phyloP scores from a whole-genome alignment of 2,113 vertebrate genomes.

The Dipodomys spectabilis region DNA sequence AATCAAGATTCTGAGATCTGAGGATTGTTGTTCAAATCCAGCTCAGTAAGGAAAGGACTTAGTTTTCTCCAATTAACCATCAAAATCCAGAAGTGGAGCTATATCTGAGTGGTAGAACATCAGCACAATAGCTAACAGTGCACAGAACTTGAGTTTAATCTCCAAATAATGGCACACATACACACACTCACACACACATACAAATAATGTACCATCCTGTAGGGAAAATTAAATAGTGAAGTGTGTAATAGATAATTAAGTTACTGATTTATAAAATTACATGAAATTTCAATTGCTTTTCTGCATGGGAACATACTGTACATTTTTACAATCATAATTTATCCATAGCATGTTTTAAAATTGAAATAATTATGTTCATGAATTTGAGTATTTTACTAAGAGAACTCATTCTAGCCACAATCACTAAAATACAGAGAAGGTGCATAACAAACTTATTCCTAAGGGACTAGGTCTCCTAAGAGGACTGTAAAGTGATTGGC shows the following conservation, averaged over 20 bases:
- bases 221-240: not conserved
- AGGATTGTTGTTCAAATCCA: not conserved
- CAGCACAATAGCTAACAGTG: no score
- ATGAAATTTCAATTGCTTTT: not conserved
- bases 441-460: not conserved
- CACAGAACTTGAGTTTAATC: no score
- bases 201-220: not conserved
- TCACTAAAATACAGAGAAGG: not conserved
- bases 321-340: not conserved
- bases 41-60: no score
- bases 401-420: not conserved
- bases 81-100: no score
- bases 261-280: conserved; percentile 33
- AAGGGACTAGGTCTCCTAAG: not conserved
- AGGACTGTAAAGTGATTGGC: conserved; percentile 4
- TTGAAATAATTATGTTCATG: not conserved
- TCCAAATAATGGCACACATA: no score
- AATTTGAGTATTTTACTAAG: conserved; percentile 28
- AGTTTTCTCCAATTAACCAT: no score
- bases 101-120: no score
- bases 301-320: not conserved
- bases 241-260: not conserved
- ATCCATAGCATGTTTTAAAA: not conserved
- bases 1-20: not conserved
- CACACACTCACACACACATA: no score